A percentile compares a stretch with the other conserved stretches of the same genome.
Conservation (phyloP, 2,797 vertebrate species). For the Alcedo quadribrachys region DNA sequence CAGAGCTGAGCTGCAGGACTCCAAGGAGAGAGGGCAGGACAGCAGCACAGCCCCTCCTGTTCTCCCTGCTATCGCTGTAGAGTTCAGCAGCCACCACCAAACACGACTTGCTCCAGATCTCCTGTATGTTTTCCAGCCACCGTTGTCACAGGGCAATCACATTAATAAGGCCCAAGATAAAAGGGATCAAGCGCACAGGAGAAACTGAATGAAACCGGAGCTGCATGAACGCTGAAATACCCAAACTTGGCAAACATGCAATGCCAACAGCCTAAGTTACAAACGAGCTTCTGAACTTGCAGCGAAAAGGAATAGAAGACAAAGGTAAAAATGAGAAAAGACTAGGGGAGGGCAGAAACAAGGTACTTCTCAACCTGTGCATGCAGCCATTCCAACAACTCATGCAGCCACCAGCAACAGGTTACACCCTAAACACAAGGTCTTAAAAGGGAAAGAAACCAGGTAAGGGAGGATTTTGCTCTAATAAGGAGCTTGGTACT, state of each 20-base stretch:
- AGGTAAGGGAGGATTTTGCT: neutral
- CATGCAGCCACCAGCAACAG: neutral
- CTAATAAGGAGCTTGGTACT: conserved; percentile 24
- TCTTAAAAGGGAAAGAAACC: neutral
- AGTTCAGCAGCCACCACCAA: neutral
- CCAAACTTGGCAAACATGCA: conserved; percentile 37
- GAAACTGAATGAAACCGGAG: conserved; percentile 52
- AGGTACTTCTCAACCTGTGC: neutral
- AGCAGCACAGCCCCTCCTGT: neutral
- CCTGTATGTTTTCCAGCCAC: neutral
- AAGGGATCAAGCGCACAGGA: conserved; percentile 7
- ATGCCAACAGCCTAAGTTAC: conserved; percentile 13
- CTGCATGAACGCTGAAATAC: conserved; percentile 21
- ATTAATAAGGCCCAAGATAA: conserved; percentile 47
- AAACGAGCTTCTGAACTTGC: conserved; percentile 18
- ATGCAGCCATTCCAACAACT: neutral
- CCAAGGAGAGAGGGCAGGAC: neutral
- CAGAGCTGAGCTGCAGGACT: neutral
- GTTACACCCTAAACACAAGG: neutral
- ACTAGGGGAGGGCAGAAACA: neutral
- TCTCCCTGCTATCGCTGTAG: neutral
- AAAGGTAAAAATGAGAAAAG: neutral
- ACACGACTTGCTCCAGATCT: neutral
- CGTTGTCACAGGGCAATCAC: conserved; percentile 2
- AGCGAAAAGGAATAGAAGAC: conserved; percentile 15